phyloP scores from a whole-genome alignment of 2,888 invertebrate genomes.

The Amorpha juglandis region DNA sequence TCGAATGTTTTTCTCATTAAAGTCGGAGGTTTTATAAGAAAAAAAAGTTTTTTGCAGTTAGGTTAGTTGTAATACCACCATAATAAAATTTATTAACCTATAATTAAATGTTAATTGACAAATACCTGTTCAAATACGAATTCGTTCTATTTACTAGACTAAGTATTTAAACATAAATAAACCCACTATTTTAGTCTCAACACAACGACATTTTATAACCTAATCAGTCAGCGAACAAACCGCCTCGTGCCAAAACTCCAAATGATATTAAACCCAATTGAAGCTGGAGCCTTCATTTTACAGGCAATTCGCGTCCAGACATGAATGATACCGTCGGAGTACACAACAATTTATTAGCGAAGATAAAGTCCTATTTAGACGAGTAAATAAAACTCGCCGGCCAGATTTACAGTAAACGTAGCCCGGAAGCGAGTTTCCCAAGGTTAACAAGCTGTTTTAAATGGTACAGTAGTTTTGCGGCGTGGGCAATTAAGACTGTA shows the following conservation, averaged over 20 bases:
- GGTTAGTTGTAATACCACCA: too few species aligned
- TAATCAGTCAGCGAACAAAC: conserved; percentile 10
- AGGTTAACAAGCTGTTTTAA: conserved; percentile 20
- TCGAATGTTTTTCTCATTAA: too few species aligned
- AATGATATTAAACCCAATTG: conserved; percentile 18
- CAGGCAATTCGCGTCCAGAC: conserved; percentile 9
- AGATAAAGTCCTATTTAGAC: conserved; percentile 15
- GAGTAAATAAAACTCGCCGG: conserved; percentile 14
- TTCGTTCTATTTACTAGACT: too few species aligned
- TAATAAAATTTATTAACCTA: too few species aligned
- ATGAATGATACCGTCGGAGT: conserved; percentile 14
- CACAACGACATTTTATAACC: neutral
- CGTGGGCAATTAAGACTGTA: conserved; percentile 26
- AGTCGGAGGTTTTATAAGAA: too few species aligned
- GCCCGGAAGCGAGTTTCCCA: conserved; percentile 13
- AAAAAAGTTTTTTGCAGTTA: too few species aligned
- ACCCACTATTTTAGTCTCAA: neutral
- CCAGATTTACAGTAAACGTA: conserved; percentile 13
- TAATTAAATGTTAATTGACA: too few species aligned
- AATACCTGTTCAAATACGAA: too few species aligned
- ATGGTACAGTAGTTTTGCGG: conserved; percentile 13
- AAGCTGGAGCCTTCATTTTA: conserved; percentile 9
- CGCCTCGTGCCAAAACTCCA: neutral
- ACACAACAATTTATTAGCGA: conserved; percentile 14
- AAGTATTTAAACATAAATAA: neutral